Base-by-base conservation (phyloP, 2,797 vertebrate species). In the Melopsittacus undulatus region DNA sequence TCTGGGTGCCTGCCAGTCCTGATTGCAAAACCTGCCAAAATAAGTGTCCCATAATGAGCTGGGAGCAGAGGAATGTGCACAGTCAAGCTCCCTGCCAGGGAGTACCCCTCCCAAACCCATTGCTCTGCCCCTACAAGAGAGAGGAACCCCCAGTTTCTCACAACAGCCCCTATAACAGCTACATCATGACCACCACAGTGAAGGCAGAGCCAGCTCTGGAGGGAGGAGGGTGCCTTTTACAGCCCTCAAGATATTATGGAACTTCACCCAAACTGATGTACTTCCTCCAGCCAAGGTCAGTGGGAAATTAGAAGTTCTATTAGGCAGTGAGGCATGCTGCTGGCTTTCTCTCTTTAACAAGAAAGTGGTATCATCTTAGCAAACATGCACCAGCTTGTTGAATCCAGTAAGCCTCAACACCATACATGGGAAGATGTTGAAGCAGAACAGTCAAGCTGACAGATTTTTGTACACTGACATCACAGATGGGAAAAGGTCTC, bases 391-490 rank as follows among this genome's bases (percentile, higher is more conserved):
- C 90, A 77, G 83, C 76, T 68, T 54, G 76, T 69, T 68, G 80
- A 64, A 88, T 43, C 57, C 27, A 87, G 56, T 87, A 42, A 92
- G 66, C 85, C 62, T 68, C 52, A 30, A 6, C 63, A 22, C 21
- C 26, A 78, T 83, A 75, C 94, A 68, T 48, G 78, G 56, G 61
- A 87, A 67, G 84, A 74, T 46, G 72, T 38, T 10, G 4, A 68
- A 85, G 84, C 68, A 93, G 80, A 94, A 90, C 81, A 93, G 68
- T 80, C 0, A 0, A 82, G 64, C 89, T 64, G 52, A 67, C 72
- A 95, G 92, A 94, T 91, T 94, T 93, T 78, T 95, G 57, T 59
- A 57, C 62, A 6, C 11, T 92, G 85, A 95, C 86, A 95, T 94
- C 94, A 90, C 86, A 90, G 81, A 93, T 87, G 81, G 90, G 70